A percentile compares a stretch with the other conserved stretches of the same genome.
phyloP scores from a whole-genome alignment of 2,797 vertebrate genomes.

The Valencia hispanica region DNA sequence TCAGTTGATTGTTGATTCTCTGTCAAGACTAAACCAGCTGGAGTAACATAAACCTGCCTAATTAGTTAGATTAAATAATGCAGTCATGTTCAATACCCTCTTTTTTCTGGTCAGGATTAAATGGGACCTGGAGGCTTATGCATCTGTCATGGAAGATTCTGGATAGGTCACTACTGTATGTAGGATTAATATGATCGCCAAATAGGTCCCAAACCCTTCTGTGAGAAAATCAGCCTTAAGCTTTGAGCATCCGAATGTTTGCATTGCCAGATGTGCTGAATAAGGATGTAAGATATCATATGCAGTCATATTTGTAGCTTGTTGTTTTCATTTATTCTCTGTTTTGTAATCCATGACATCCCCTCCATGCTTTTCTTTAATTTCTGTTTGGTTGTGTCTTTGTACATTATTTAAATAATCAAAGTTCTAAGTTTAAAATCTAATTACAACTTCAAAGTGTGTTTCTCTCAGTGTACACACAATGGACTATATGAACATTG shows the following conservation, averaged over 20 bases:
- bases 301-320: conserved; percentile 24
- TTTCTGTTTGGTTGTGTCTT: conserved; percentile 43
- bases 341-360: conserved; percentile 40
- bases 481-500: conserved; percentile 67
- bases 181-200: conserved; percentile 1
- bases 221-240: neutral
- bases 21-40: conserved; percentile 41
- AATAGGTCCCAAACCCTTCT: neutral
- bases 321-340: conserved; percentile 10
- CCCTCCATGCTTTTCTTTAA: conserved; percentile 35
- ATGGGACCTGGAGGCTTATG: neutral
- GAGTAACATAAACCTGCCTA: conserved; percentile 32
- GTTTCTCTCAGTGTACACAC: conserved; percentile 65
- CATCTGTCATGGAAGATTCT: neutral
- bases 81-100: neutral
- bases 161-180: neutral
- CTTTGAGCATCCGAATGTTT: neutral
- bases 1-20: conserved; percentile 34
- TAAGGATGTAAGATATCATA: conserved; percentile 2
- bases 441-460: conserved; percentile 68
- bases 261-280: neutral
- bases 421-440: conserved; percentile 67
- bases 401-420: conserved; percentile 42
- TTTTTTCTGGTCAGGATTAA: neutral
- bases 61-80: conserved; percentile 28